Conservation (phyloP, 2,113 vertebrate species). For the Kryptolebias marmoratus region DNA sequence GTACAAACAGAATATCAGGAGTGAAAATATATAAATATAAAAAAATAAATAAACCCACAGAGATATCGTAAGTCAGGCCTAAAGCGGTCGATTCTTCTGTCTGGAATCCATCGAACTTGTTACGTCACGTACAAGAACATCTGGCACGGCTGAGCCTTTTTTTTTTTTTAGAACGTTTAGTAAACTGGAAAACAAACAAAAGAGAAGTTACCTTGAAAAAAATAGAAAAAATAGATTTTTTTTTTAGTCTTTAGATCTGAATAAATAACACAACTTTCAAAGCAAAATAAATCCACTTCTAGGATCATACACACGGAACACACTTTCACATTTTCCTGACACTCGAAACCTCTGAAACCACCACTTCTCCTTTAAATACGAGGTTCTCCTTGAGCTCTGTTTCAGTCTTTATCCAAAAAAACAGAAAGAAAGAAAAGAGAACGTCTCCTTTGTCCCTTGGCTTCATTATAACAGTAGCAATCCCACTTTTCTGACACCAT, state of each 20-base stretch:
- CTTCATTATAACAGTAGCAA: constrained; percentile 21
- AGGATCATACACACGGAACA: constrained; percentile 48
- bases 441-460: constrained; percentile 29
- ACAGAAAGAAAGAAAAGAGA: neutral
- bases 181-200: constrained; percentile 46
- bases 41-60: neutral
- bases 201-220: constrained; percentile 56
- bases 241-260: constrained; percentile 52
- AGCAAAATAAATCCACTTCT: constrained; percentile 42
- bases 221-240: constrained; percentile 74
- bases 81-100: neutral
- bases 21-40: constrained; percentile 51
- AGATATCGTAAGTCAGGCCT: neutral
- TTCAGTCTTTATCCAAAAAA: constrained; percentile 54
- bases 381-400: constrained; percentile 13
- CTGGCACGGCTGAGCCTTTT: too few relatives aligned
- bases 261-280: constrained; percentile 68
- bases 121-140: neutral
- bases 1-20: constrained; percentile 35
- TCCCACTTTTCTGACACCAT: too few relatives aligned
- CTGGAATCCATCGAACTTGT: constrained; percentile 7
- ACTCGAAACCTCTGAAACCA: neutral
- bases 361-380: constrained; percentile 2
- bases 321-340: constrained; percentile 55
- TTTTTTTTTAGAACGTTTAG: constrained; percentile 12